Conservation (phyloP, 2,113 vertebrate species). For the Strix aluco region DNA sequence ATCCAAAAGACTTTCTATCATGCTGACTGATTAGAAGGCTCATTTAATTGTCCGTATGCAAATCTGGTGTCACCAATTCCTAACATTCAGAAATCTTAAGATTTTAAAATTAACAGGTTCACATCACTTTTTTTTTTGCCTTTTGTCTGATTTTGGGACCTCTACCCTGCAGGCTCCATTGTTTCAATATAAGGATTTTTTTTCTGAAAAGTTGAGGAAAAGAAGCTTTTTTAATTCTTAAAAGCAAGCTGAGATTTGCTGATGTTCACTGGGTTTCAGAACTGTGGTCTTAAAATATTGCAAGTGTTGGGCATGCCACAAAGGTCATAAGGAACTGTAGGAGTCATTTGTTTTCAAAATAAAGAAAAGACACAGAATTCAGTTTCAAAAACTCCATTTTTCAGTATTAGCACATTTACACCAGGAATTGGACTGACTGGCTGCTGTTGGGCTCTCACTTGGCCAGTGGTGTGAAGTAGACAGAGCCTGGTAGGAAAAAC, state of each 20-base stretch:
- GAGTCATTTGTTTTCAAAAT: not conserved
- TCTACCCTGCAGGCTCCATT: not conserved
- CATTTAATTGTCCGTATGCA: conserved; percentile 49
- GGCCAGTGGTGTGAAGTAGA: not conserved
- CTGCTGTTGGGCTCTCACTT: not conserved
- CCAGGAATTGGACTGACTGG: not conserved
- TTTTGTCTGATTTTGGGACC: not conserved
- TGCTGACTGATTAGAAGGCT: conserved; percentile 41
- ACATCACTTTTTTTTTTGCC: not conserved
- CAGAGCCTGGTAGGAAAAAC: not conserved
- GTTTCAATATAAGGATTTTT: not conserved
- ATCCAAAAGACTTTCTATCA: conserved; percentile 44
- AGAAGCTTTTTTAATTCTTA: not conserved
- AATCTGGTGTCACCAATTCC: conserved; percentile 35
- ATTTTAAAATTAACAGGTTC: conserved; percentile 12
- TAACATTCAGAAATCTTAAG: conserved; percentile 6
- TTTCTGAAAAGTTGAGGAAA: not conserved
- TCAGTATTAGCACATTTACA: not conserved
- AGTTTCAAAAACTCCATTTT: not conserved
- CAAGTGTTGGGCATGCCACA: not conserved
- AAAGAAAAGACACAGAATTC: not conserved
- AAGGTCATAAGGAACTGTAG: not conserved
- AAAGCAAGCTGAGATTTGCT: not conserved
- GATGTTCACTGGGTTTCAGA: not conserved
- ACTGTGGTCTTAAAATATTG: not conserved